phyloP scores from a whole-genome alignment of 2,888 invertebrate species.

The Podotricha telesiphe region DNA sequence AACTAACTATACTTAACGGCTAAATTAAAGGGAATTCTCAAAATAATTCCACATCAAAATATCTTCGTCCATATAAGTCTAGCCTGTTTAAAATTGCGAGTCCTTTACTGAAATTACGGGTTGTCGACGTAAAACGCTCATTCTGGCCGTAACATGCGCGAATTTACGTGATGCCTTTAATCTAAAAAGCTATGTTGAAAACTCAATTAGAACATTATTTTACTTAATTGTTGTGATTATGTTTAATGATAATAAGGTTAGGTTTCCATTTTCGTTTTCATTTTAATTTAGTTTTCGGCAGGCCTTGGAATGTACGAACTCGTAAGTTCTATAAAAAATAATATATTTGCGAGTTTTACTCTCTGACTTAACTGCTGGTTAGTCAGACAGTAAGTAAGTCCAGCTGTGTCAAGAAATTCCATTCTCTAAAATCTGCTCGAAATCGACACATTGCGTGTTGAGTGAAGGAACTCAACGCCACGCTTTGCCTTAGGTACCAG shows the following conservation, averaged over 20 bases:
- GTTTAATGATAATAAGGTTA: conserved; percentile 12
- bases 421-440: no score
- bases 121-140: conserved; percentile 26
- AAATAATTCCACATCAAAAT: conserved; percentile 25
- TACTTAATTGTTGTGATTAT: conserved; percentile 28
- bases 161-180: conserved; percentile 34
- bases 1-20: not conserved
- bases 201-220: conserved; percentile 30
- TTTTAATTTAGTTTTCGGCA: not conserved
- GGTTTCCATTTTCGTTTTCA: not conserved
- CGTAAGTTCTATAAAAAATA: no score
- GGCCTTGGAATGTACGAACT: not conserved
- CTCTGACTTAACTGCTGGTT: no score
- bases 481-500: no score
- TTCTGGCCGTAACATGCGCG: conserved; percentile 32
- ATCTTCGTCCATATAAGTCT: conserved; percentile 20
- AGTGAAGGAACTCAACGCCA: no score
- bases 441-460: no score
- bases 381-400: no score
- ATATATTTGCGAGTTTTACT: no score
- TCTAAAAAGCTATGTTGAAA: conserved; percentile 31
- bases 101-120: conserved; percentile 28
- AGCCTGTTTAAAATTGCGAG: conserved; percentile 23
- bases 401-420: no score
- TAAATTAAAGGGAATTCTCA: conserved; percentile 13